Percentiles rank a stretch among this genome's conserved stretches.
phyloP scores from a whole-genome alignment of 2,113 vertebrate genomes.

The Dromiciops gliroides region DNA sequence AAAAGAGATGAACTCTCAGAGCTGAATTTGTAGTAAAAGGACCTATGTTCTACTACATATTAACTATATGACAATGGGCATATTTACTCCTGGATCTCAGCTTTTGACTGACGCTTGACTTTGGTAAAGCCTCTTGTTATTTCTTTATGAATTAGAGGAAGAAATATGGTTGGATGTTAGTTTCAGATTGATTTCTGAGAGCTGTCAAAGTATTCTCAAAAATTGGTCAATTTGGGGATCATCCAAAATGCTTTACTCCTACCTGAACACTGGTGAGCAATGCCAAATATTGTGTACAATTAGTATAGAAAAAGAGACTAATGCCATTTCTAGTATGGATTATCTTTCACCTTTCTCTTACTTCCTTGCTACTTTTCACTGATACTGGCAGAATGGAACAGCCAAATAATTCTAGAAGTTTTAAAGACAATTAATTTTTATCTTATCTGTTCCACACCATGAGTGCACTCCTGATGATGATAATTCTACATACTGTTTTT shows the following conservation, averaged over 20 bases:
- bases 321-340: background rate
- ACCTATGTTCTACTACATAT: background rate
- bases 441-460: background rate
- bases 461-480: background rate
- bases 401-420: background rate
- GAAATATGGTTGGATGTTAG: background rate
- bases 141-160: background rate
- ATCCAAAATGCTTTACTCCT: background rate
- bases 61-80: background rate
- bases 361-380: background rate
- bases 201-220: background rate
- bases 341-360: too few relatives aligned
- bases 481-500: background rate
- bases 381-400: background rate
- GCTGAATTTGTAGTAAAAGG: background rate
- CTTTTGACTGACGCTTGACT: background rate
- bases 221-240: background rate
- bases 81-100: background rate
- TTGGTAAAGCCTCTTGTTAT: background rate
- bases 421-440: constrained; percentile 1
- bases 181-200: background rate
- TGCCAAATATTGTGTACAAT: background rate
- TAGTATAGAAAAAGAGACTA: background rate
- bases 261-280: background rate
- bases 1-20: background rate